Evolutionary conservation across 2,113 vertebrate species (phyloP).

Genomic region (Datnioides undecimradiatus): DNA sequence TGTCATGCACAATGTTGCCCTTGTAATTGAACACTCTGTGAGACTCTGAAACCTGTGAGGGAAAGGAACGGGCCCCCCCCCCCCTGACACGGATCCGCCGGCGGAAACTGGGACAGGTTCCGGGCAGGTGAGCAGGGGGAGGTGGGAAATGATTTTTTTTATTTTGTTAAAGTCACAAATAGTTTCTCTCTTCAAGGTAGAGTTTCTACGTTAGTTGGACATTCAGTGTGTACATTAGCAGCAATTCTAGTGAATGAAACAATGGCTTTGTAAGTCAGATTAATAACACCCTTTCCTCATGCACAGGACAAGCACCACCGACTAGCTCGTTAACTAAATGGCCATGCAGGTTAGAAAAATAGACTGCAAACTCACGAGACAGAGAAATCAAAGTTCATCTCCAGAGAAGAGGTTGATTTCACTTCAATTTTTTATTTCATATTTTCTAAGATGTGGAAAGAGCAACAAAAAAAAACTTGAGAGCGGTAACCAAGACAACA

Average conservation of each 20-base stretch:
- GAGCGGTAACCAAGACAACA: slow-evolving; percentile 86
- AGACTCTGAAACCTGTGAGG: slow-evolving; percentile 31
- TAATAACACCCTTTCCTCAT: slow-evolving; percentile 72
- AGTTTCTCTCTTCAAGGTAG: slow-evolving; percentile 43
- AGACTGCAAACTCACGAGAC: slow-evolving; percentile 79
- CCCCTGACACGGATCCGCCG: slow-evolving; percentile 33
- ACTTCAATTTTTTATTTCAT: slow-evolving; percentile 86
- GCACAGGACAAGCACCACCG: slow-evolving; percentile 75
- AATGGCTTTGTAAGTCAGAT: slow-evolving; percentile 76
- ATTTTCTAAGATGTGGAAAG: slow-evolving; percentile 87
- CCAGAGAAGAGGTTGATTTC: slow-evolving; percentile 84
- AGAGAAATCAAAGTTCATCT: slow-evolving; percentile 81
- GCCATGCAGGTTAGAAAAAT: slow-evolving; percentile 80
- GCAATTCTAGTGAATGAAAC: slow-evolving; percentile 77
- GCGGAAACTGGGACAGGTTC: slow-evolving; percentile 34
- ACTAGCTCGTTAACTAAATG: slow-evolving; percentile 61
- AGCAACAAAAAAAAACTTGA: slow-evolving; percentile 83
- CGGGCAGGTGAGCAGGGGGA: slow-evolving; percentile 19
- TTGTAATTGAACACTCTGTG: slow-evolving; percentile 53
- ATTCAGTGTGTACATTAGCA: slow-evolving; percentile 83
- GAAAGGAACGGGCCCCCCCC: slow-evolving; percentile 36
- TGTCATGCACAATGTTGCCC: slow-evolving; percentile 64
- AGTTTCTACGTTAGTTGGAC: slow-evolving; percentile 75
- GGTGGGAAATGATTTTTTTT: neutral
- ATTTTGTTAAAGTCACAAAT: slow-evolving; percentile 49